Evolutionary conservation across 2,113 vertebrate genomes (phyloP).

Genomic region (Podocnemis expansa): DNA sequence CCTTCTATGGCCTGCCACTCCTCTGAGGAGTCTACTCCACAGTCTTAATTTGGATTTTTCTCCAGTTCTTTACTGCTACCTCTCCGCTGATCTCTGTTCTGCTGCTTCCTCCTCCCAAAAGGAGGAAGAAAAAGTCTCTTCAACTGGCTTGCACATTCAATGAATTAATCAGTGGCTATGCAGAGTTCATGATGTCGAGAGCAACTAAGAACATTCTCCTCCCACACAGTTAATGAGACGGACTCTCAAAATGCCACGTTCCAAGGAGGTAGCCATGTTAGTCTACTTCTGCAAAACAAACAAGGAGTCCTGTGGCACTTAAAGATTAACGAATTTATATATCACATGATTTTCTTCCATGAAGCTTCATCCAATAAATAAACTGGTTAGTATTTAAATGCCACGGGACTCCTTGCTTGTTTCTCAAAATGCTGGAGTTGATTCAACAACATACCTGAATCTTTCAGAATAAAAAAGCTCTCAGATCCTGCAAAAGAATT

Average conservation of each 20-base stretch:
- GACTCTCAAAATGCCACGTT: neutral
- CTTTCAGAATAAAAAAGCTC: neutral
- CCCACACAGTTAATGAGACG: neutral
- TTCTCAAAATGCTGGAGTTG: no score
- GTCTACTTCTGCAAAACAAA: no score
- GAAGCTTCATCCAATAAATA: no score
- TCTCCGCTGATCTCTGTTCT: neutral
- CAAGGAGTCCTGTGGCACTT: no score
- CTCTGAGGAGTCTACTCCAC: neutral
- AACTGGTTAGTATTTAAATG: no score
- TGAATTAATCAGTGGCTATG: neutral
- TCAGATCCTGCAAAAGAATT: neutral
- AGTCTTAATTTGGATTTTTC: neutral
- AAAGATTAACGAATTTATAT: no score
- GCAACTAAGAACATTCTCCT: neutral
- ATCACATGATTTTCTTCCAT: no score
- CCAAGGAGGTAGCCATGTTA: no score
- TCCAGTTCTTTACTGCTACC: neutral
- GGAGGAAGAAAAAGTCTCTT: neutral
- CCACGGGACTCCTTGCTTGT: no score
- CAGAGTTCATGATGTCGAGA: neutral
- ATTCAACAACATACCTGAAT: neutral
- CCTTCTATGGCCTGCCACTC: neutral
- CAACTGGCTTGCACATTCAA: neutral
- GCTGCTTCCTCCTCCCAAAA: neutral